phyloP scores from a whole-genome alignment of 2,888 invertebrate genomes.

The Dynastes tityus region DNA sequence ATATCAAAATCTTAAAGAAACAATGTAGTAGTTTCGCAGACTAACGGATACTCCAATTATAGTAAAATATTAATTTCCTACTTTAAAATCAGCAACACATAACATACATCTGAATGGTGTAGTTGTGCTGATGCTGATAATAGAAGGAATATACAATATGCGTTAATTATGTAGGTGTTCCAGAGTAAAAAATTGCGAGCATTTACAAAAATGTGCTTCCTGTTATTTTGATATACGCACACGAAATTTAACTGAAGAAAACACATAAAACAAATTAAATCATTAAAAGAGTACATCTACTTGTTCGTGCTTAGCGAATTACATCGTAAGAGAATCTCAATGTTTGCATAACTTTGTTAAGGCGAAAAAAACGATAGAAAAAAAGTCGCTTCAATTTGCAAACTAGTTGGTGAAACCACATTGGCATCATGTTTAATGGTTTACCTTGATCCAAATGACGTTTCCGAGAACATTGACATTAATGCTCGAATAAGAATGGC shows the following conservation, averaged over 20 bases:
- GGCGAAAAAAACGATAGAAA: background rate
- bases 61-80: slow-evolving; percentile 38
- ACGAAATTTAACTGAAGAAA: slow-evolving; percentile 1
- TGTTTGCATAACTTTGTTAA: slow-evolving; percentile 3
- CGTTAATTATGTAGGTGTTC: too few relatives aligned
- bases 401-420: background rate
- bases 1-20: too few relatives aligned
- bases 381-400: background rate
- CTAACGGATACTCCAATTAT: slow-evolving; percentile 26
- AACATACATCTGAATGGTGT: background rate
- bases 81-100: slow-evolving; percentile 19
- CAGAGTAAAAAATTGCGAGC: slow-evolving; percentile 24
- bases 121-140: background rate
- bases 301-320: background rate
- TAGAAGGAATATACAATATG: too few relatives aligned
- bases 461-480: slow-evolving; percentile 27
- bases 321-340: background rate
- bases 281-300: background rate
- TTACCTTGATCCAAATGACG: slow-evolving; percentile 30
- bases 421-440: background rate
- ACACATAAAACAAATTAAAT: slow-evolving; percentile 27
- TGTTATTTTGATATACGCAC: slow-evolving; percentile 13
- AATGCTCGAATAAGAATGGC: background rate
- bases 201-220: slow-evolving; percentile 22
- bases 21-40: background rate